Base-by-base conservation (phyloP, 2,797 vertebrate species). In the Merluccius polli region DNA sequence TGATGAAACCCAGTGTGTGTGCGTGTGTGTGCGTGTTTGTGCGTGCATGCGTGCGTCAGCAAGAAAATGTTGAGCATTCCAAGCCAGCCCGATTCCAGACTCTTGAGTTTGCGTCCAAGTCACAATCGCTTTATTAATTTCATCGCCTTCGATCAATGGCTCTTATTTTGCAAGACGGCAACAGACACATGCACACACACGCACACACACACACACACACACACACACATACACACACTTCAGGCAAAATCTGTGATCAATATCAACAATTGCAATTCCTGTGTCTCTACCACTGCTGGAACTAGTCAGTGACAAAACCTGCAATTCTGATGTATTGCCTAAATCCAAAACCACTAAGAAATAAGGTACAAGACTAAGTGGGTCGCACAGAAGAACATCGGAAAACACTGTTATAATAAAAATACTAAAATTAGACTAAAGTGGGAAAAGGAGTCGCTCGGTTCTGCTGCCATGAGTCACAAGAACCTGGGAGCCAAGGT, bases 71-170 rank as follows among this genome's bases (percentile, higher is more conserved):
- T 7, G 7, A n/a, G 9, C 6, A 48, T 59, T 59, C 44, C 52
- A 59, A 59, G 52, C 21, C 52, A n/a, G 52, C 52, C 21, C 21
- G 2, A 59, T 59, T n/a, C 32, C 78, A 78, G 76, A 83, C 79
- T 74, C 24, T 59, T 70, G 79, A 77, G 77, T 84, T 88, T 89
- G 83, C 88, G 72, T 76, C 82, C 68, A 77, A 78, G 83, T 87
- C 84, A 90, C 90, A 89, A 89, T 86, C 82, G 24, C 82, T 82
- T 84, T 85, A 87, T 91, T 91, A 85, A 90, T 79, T 91, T 91
- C 86, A 90, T 79, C 73, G 41, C 30, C 81, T 30, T 41, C 81
- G 77, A 89, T 90, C 88, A 91, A 92, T 86, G 89, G 86, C 85
- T 71, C 83, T 69, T 85, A 88, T 79, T 88, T 48, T 78, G 59